A percentile compares a stretch with the other conserved stretches of the same genome.
Evolutionary conservation across 1,140 invertebrate genomes (phyloP).

Genomic region (Phocides pigmalion): DNA sequence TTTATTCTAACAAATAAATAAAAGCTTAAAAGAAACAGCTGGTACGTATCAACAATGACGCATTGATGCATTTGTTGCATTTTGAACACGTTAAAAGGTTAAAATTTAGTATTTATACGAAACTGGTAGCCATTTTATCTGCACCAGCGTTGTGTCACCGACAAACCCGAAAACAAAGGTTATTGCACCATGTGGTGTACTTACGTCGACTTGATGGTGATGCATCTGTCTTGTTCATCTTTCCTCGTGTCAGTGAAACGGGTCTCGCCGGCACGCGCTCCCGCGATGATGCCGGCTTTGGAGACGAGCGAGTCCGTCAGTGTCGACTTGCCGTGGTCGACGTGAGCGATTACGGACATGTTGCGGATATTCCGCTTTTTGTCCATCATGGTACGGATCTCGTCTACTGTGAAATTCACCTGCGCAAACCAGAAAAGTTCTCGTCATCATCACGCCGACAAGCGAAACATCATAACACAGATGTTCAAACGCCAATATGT

Average conservation of each 20-base stretch:
- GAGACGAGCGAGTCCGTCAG: conserved; percentile 99
- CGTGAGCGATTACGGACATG: conserved; percentile 99
- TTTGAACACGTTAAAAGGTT: too few species aligned
- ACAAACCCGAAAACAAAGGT: conserved; percentile 17
- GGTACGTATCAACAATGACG: conserved; percentile 6
- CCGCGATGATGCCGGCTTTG: conserved; percentile 99
- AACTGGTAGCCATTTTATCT: not conserved
- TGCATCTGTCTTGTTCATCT: conserved; percentile 99
- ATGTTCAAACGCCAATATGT: conserved; percentile 15
- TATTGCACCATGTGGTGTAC: conserved; percentile 67
- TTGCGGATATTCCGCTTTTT: conserved; percentile 99
- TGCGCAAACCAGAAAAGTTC: conserved; percentile 83
- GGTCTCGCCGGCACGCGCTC: conserved; percentile 98
- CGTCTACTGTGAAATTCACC: conserved; percentile 99
- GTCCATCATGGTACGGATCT: conserved; percentile 99
- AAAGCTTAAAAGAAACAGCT: conserved; percentile 6
- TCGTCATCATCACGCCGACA: conserved; percentile 51
- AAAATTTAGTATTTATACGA: too few species aligned
- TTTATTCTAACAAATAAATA: too few species aligned
- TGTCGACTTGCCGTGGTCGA: conserved; percentile 99
- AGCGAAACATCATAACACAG: conserved; percentile 11
- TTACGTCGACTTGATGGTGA: conserved; percentile 99
- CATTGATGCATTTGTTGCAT: not conserved
- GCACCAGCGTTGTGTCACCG: conserved; percentile 1
- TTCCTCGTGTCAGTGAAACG: conserved; percentile 99